These are phyloP conservation scores for Cathartes aura DNA, from an alignment of 2,113 vertebrate genomes.

Conservation along the genomic window DNA sequence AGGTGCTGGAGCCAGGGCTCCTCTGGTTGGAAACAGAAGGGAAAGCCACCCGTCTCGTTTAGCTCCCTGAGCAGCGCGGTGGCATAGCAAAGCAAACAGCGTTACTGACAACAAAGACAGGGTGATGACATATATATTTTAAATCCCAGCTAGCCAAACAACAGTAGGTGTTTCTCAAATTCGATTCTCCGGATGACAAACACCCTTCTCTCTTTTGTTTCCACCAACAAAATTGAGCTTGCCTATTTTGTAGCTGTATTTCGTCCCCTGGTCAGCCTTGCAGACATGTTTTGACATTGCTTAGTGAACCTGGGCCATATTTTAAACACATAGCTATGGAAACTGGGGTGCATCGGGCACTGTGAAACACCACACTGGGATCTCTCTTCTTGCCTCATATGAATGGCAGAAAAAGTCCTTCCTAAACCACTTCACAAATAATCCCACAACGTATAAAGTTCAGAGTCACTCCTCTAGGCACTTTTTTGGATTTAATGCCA, in stretches of 20 bases:
- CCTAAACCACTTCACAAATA: background rate
- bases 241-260: background rate
- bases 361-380: background rate
- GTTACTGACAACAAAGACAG: background rate
- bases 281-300: background rate
- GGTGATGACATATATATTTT: background rate
- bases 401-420: background rate
- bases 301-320: background rate
- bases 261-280: background rate
- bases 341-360: background rate
- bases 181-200: background rate
- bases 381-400: background rate
- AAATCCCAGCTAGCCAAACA: conserved; percentile 9
- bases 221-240: background rate
- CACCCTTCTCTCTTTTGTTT: background rate
- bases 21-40: background rate
- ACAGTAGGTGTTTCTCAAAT: conserved; percentile 6
- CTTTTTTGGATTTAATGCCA: background rate
- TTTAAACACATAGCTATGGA: background rate
- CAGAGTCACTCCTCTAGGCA: background rate
- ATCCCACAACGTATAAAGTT: background rate
- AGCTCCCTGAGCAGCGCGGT: background rate
- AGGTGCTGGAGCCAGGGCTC: background rate
- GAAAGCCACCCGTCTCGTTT: rapidly evolving
- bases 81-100: background rate